These are phyloP conservation scores for Drosophila planitibia DNA, from an alignment of 2,888 invertebrate species.

Conservation along the genomic window DNA sequence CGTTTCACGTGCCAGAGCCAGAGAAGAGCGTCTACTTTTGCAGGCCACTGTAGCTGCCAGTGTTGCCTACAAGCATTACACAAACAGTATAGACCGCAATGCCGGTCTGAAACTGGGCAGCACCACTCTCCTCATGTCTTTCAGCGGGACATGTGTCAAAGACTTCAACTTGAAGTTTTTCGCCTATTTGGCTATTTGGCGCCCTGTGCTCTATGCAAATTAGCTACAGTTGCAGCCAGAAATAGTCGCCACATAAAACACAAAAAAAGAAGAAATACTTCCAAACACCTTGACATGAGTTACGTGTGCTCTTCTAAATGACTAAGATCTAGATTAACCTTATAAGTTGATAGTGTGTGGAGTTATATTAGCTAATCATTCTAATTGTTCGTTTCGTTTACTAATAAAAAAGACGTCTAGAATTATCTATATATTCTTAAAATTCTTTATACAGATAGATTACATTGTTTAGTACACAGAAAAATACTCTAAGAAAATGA, in stretches of 20 bases:
- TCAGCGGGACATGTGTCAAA: conserved; percentile 73
- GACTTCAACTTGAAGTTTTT: conserved; percentile 56
- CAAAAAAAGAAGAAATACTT: conserved; percentile 12
- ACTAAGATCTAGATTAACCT: background rate
- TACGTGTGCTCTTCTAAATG: conserved; percentile 27
- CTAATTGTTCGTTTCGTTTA: background rate
- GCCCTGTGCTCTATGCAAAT: conserved; percentile 65
- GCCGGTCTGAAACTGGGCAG: conserved; percentile 29
- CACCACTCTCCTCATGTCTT: conserved; percentile 40
- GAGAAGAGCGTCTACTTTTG: conserved; percentile 49
- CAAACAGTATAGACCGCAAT: conserved; percentile 16
- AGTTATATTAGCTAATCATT: background rate
- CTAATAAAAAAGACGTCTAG: too few species aligned
- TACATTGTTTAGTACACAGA: background rate
- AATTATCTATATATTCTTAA: background rate
- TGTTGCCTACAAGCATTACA: conserved; percentile 1
- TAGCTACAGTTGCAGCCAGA: conserved; percentile 48
- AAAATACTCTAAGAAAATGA: background rate
- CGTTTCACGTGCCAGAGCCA: conserved; percentile 23
- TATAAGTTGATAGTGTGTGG: background rate
- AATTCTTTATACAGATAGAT: background rate
- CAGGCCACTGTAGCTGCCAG: conserved; percentile 32
- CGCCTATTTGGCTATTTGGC: conserved; percentile 23
- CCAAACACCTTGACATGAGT: conserved; percentile 32
- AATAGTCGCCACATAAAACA: conserved; percentile 47